Base-by-base conservation (phyloP, 2,797 vertebrate genomes). In the Sebastiscus albofasciatus region DNA sequence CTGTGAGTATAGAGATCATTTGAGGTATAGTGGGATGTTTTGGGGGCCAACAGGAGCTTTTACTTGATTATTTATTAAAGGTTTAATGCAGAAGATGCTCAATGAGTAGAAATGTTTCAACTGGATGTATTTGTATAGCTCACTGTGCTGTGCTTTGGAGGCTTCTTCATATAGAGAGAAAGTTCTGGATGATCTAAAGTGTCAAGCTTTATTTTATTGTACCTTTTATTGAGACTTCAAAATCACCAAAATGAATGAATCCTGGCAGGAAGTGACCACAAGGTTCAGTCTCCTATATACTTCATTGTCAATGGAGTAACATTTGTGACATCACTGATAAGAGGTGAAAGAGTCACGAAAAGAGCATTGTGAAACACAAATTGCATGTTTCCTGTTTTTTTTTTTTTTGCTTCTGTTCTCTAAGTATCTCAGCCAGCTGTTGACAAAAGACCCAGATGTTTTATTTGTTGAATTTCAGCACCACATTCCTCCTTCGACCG, bases 211-310 rank as follows among this genome's bases (percentile, higher is more conserved):
- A 31, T 62, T 61, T 4, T 4, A 61, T 12, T 33, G 29, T 36
- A 18, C 14, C 6, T 42, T 42, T 42, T 42, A 18, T 24, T 26
- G 22, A 73, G 13, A 70, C 4, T 49, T 42, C 49, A 12, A 77
- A 49, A 72, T 52, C n/a, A 6, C 6, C 8, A 22, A 69, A 82
- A 84, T 80, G 33, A 77, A 87, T 82, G 33, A 56, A 67, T 75
- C 8, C 10, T 34, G 26, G 13, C 20, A 46, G 56, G 29, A 29
- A 58, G n/a, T 34, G 24, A 4, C 27, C 9, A 49, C n/a, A 36
- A 9, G 16, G 56, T 9, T 42, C 55, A 64, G 13, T 24, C 3
- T 65, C 26, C 22, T 10, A 9, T 72, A 49, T 8, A 42, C 13
- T 49, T 76, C n/a, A 62, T 24, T 77, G 12, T 69, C 8, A 65